Percentiles rank a stretch among this genome's conserved stretches.
Evolutionary conservation across 1,140 invertebrate genomes (phyloP).

Genomic region (Aethina tumida): DNA sequence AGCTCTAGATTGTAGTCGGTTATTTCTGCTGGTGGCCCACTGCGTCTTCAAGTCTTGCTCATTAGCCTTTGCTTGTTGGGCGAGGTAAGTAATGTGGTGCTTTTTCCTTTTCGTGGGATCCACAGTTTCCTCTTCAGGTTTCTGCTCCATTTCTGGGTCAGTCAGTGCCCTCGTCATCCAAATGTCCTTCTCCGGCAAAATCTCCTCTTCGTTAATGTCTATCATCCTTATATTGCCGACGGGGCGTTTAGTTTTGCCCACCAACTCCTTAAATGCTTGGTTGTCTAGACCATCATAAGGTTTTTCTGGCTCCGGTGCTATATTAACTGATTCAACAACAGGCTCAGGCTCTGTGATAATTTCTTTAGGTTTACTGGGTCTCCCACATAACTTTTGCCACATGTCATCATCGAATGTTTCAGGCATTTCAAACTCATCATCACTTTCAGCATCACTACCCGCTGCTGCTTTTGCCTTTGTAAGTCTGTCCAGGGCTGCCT

Average conservation of each 20-base stretch:
- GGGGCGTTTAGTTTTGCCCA: constrained; percentile 22
- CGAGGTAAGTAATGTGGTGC: constrained; percentile 94
- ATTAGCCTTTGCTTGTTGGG: constrained; percentile 80
- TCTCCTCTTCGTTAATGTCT: constrained; percentile 75
- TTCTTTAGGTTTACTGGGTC: constrained; percentile 9
- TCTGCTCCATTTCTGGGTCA: constrained; percentile 46
- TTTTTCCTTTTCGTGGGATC: constrained; percentile 63
- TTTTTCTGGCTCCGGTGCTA: constrained; percentile 30
- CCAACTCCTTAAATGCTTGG: constrained; percentile 29
- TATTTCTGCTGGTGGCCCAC: constrained; percentile 81
- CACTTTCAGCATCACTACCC: constrained; percentile 22
- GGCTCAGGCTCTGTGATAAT: not conserved
- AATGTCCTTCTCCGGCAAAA: constrained; percentile 66
- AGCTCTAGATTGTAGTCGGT: constrained; percentile 72
- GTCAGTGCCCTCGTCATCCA: constrained; percentile 74
- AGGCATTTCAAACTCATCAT: constrained; percentile 27
- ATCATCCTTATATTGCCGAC: constrained; percentile 37
- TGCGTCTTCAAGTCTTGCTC: constrained; percentile 88
- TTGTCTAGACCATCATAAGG: constrained; percentile 33
- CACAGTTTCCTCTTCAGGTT: constrained; percentile 50
- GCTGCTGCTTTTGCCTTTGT: constrained; percentile 6
- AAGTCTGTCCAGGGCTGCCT: constrained; percentile 1
- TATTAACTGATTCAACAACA: constrained; percentile 18
- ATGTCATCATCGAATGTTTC: constrained; percentile 33
- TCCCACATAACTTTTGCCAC: constrained; percentile 32